Evolutionary conservation across 2,113 vertebrate genomes (phyloP).

Genomic region (Poicephalus meyeri): DNA sequence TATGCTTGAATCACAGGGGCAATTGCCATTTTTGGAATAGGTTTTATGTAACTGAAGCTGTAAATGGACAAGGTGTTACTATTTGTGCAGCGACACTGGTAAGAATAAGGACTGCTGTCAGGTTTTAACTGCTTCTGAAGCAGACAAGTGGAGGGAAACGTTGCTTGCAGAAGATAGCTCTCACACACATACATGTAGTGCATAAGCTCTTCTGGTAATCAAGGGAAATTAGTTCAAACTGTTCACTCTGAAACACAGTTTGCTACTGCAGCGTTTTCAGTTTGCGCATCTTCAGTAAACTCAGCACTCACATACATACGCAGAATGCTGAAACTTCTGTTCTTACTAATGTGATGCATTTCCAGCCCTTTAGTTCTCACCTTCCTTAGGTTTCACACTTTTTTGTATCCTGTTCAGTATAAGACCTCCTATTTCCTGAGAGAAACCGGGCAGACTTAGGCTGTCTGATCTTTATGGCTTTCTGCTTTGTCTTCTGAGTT

Average conservation of each 20-base stretch:
- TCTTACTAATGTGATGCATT: background rate
- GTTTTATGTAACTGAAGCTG: background rate
- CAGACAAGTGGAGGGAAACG: background rate
- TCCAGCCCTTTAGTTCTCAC: background rate
- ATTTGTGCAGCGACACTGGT: background rate
- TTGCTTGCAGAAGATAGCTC: background rate
- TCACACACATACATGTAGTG: no score
- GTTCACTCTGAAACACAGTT: background rate
- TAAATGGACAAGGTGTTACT: background rate
- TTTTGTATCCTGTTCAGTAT: background rate
- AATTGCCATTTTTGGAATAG: background rate
- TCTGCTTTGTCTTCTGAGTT: background rate
- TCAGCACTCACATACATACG: background rate
- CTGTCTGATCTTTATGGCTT: background rate
- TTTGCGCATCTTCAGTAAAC: rapidly evolving
- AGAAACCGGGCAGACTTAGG: rapidly evolving
- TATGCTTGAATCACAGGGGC: background rate
- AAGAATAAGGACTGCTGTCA: background rate
- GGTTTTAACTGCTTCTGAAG: background rate
- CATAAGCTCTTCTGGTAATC: background rate
- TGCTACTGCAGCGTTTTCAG: background rate
- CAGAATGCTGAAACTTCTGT: background rate
- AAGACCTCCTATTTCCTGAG: background rate
- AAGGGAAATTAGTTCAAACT: background rate
- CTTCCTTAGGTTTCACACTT: background rate